Conservation (phyloP, 64 coral and sea anemone genomes). For the Catalaphyllia jardinei region DNA sequence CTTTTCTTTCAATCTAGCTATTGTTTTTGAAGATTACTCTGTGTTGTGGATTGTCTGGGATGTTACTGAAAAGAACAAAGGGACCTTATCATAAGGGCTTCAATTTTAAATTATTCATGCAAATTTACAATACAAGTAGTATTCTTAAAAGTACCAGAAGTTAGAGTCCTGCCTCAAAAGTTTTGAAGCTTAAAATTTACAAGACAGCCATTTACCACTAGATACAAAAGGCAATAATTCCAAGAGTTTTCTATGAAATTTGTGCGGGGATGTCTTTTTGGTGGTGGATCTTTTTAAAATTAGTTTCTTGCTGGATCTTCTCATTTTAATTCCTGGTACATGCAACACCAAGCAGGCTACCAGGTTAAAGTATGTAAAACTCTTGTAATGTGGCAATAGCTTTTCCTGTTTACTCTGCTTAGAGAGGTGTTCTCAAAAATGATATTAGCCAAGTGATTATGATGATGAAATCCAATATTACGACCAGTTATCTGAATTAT, state of each 20-base stretch:
- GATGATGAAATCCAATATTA: background rate
- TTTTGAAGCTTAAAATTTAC: too few species aligned
- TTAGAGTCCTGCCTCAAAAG: too few species aligned
- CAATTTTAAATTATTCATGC: conserved; percentile 19
- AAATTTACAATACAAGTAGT: conserved; percentile 2
- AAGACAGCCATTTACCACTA: too few species aligned
- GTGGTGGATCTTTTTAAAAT: too few species aligned
- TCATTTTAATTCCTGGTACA: too few species aligned
- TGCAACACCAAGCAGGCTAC: too few species aligned
- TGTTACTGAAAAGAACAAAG: conserved; percentile 27
- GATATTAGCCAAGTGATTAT: background rate
- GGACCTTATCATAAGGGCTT: conserved; percentile 2
- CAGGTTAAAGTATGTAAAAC: background rate
- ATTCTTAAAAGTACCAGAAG: background rate
- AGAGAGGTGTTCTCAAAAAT: background rate
- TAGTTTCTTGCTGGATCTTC: too few species aligned
- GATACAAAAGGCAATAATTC: too few species aligned
- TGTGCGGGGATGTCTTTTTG: too few species aligned
- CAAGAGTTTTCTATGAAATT: too few species aligned
- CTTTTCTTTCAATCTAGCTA: background rate
- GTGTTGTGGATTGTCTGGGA: conserved; percentile 15
- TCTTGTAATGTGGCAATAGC: background rate
- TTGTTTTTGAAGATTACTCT: background rate
- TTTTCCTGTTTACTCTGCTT: background rate
- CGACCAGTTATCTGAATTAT: background rate